Evolutionary conservation across 2,888 invertebrate genomes (phyloP).

Genomic region (Papilio demoleus): DNA sequence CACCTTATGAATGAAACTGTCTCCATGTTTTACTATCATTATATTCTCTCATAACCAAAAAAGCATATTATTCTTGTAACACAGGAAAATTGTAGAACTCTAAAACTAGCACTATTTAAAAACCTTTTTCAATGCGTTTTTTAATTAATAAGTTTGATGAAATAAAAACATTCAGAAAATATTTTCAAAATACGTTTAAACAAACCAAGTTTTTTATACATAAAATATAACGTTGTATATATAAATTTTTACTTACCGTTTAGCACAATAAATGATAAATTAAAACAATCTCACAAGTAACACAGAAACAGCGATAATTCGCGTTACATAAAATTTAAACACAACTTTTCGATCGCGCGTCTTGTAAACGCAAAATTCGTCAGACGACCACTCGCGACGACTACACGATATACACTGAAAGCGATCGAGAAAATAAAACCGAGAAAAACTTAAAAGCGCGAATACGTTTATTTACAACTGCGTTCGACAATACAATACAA

Average conservation of each 20-base stretch:
- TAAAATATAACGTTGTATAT: no score
- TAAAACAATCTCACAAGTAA: not conserved
- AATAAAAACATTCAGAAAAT: no score
- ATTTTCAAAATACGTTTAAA: no score
- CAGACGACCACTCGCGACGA: slow-evolving; percentile 35
- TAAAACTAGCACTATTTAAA: no score
- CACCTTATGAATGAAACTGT: not conserved
- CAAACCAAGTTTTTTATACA: no score
- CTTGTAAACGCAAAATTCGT: not conserved
- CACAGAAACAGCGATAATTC: slow-evolving; percentile 3
- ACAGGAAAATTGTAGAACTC: not conserved
- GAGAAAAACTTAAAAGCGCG: slow-evolving; percentile 37
- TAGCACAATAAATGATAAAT: not conserved
- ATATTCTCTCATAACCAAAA: not conserved
- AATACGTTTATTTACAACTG: slow-evolving; percentile 12
- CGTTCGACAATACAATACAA: not conserved
- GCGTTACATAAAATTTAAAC: slow-evolving; percentile 6
- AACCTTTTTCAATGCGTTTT: no score
- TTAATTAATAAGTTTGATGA: no score
- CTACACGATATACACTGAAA: slow-evolving; percentile 39
- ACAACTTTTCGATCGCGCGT: slow-evolving; percentile 28
- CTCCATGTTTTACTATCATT: not conserved
- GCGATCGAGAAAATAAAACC: slow-evolving; percentile 15
- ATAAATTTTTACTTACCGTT: not conserved
- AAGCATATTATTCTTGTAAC: no score